A percentile compares a stretch with the other conserved stretches of the same genome.
phyloP scores from a whole-genome alignment of 2,888 invertebrate species.

The Metellina segmentata region DNA sequence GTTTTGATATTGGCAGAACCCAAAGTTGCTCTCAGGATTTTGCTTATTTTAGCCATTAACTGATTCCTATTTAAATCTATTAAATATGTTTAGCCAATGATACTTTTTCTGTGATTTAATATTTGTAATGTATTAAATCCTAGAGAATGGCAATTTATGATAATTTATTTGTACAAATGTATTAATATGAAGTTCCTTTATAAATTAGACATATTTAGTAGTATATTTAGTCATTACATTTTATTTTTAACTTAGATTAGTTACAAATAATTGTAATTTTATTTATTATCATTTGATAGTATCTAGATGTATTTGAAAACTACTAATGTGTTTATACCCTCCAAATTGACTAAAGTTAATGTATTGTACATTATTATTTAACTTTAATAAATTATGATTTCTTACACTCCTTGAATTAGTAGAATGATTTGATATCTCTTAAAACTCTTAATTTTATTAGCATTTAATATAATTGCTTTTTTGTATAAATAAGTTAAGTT shows the following conservation, averaged over 20 bases:
- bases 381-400: not conserved
- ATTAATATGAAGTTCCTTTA: slow-evolving; percentile 64
- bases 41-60: not conserved
- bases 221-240: slow-evolving; percentile 33
- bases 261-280: slow-evolving; percentile 31
- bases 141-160: slow-evolving; percentile 46
- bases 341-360: not conserved
- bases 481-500: no score
- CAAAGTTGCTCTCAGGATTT: not conserved
- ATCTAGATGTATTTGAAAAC: not conserved
- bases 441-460: not conserved
- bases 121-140: slow-evolving; percentile 3
- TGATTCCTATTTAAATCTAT: not conserved
- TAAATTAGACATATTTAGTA: slow-evolving; percentile 61
- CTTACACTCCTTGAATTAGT: not conserved
- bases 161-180: slow-evolving; percentile 58
- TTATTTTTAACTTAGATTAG: slow-evolving; percentile 42
- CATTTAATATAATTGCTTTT: no score
- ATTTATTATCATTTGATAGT: slow-evolving; percentile 41
- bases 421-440: slow-evolving; percentile 4
- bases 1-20: not conserved
- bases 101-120: slow-evolving; percentile 19
- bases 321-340: not conserved
- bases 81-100: not conserved
- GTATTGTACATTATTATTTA: not conserved